Evolutionary conservation across 2,797 vertebrate species (phyloP), one percentile per base, ranked within the genome.

Genomic region (Syndactyla subalaris): DNA sequence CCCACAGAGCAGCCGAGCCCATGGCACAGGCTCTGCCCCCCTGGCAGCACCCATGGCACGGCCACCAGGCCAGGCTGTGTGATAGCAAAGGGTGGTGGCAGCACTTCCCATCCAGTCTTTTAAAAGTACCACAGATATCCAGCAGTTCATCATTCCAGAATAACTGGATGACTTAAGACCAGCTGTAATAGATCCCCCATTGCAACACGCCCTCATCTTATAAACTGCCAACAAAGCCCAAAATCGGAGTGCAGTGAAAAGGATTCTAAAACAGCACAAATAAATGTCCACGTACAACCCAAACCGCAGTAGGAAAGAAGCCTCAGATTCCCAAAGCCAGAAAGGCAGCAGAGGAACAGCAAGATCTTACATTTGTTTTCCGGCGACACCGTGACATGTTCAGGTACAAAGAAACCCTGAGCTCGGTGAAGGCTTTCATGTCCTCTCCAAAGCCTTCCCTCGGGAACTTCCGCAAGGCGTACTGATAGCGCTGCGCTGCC

Each of bases 391-490:
- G 98, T 57, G 99, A 99, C 86, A 99, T 94, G 89, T 99, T 99
- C 82, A 99, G 98, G 97, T 99, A 99, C 30, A 99, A 97, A 7
- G 99, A 99, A 67, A 99, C 99, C 88, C 99, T 98, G 34, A 99
- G 98, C 95, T 99, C 99, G 92, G 98, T 99, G 95, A 99, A 99
- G 1, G 99, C 98, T 97, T 99, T 99, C 97, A 99, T 98, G 97
- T 99, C 99, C 88, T 99, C 99, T 49, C 99, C 99, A n/a, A 99
- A 98, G n/a, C 99, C 99, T 97, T 99, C 99, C 89, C 99, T 97
- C 3, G 99, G 99, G 97, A 99, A 99, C 98, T 99, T 99, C 97
- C 99, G 98, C 84, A 99, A 91, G 79, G 99, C 99, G 12, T 99
- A 99, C 97, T 99, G 99, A 96, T 99, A 99, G 96, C 99, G 98